phyloP scores from a whole-genome alignment of 1,140 invertebrate genomes.

The Drosophila micromelanica region DNA sequence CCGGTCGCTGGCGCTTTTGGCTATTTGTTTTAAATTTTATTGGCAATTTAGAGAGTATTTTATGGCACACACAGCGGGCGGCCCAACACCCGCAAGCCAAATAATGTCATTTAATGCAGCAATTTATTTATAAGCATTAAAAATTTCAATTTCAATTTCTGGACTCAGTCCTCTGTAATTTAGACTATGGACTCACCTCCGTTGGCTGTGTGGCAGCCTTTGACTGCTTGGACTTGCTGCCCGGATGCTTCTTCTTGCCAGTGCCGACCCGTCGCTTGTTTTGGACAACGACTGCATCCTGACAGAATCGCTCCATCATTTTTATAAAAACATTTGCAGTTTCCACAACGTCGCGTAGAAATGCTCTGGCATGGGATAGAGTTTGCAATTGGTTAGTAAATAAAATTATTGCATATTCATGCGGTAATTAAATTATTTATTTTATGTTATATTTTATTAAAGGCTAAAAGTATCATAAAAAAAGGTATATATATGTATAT shows the following conservation, averaged over 20 bases:
- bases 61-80: slow-evolving; percentile 68
- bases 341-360: slow-evolving; percentile 94
- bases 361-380: slow-evolving; percentile 86
- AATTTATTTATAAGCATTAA: slow-evolving; percentile 77
- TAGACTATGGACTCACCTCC: slow-evolving; percentile 54
- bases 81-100: slow-evolving; percentile 48
- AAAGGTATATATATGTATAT: neutral
- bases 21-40: slow-evolving; percentile 81
- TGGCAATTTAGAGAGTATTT: slow-evolving; percentile 80
- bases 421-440: slow-evolving; percentile 68
- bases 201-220: slow-evolving; percentile 51
- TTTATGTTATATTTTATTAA: slow-evolving; percentile 54
- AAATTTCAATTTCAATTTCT: slow-evolving; percentile 47
- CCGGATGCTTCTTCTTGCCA: slow-evolving; percentile 52
- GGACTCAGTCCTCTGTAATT: neutral
- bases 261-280: slow-evolving; percentile 85
- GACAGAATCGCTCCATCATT: slow-evolving; percentile 93
- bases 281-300: slow-evolving; percentile 90
- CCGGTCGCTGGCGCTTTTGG: slow-evolving; percentile 27
- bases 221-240: slow-evolving; percentile 53
- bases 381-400: slow-evolving; percentile 48
- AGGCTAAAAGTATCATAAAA: slow-evolving; percentile 10
- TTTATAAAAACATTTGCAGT: slow-evolving; percentile 96
- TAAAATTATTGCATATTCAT: slow-evolving; percentile 54
- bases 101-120: slow-evolving; percentile 80